Evolutionary conservation across 2,888 invertebrate genomes (phyloP).

Genomic region (Agrotis clavis): DNA sequence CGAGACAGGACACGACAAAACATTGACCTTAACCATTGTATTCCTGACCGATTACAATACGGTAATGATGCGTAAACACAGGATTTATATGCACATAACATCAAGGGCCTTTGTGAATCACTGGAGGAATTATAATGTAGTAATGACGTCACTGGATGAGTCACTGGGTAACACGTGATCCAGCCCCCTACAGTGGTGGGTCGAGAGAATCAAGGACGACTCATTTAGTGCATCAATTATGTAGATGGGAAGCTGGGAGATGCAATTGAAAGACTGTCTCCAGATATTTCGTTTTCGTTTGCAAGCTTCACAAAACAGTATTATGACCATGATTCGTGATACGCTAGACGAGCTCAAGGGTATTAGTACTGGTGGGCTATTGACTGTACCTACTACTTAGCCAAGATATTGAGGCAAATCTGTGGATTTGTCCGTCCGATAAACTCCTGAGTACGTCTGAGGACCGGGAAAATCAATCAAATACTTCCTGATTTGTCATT

Average conservation of each 20-base stretch:
- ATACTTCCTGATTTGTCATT: neutral
- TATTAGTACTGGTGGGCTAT: neutral
- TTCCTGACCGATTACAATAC: neutral
- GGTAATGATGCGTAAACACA: conserved; percentile 8
- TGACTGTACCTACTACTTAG: neutral
- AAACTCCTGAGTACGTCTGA: neutral
- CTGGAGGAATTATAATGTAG: conserved; percentile 3
- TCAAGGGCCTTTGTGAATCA: neutral
- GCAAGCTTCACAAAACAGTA: no score
- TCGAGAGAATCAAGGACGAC: conserved; percentile 28
- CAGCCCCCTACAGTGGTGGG: conserved; percentile 17
- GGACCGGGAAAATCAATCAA: neutral
- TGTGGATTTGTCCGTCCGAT: neutral
- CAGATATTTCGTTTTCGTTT: neutral
- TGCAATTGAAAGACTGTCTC: neutral
- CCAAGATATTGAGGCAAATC: neutral
- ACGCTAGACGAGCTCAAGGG: neutral
- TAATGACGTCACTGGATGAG: conserved; percentile 36
- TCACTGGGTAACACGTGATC: conserved; percentile 14
- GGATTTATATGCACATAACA: conserved; percentile 30
- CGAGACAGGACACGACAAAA: neutral
- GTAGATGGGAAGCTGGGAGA: conserved; percentile 1
- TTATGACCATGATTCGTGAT: no score
- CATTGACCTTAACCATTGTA: neutral
- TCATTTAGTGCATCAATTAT: conserved; percentile 20